Conservation (phyloP, 2,888 invertebrate species). For the Physocephala rufipes region DNA sequence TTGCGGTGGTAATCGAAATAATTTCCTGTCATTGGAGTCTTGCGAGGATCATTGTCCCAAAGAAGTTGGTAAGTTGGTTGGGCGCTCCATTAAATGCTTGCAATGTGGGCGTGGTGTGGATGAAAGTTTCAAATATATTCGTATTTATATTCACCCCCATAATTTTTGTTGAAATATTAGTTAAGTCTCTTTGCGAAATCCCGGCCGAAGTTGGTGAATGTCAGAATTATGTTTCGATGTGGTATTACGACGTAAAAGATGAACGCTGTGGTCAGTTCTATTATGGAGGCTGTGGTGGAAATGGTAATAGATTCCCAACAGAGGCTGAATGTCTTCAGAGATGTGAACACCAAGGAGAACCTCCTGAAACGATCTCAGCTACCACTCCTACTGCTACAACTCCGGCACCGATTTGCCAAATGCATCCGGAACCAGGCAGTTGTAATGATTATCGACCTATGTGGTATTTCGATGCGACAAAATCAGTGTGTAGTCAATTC, state of each 20-base stretch:
- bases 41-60: conserved; percentile 83
- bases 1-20: conserved; percentile 90
- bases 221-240: conserved; percentile 76
- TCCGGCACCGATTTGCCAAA: conserved; percentile 68
- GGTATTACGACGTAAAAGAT: conserved; percentile 84
- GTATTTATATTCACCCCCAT: no score
- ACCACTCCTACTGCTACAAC: conserved; percentile 30
- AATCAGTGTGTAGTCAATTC: conserved; percentile 79
- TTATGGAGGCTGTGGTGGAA: conserved; percentile 93
- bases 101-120: conserved; percentile 35
- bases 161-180: conserved; percentile 62
- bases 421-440: conserved; percentile 68
- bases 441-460: conserved; percentile 77
- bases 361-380: no score
- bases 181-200: conserved; percentile 76
- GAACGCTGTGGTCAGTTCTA: conserved; percentile 82
- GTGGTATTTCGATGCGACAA: conserved; percentile 84
- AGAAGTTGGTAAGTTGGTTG: conserved; percentile 74
- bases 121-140: no score
- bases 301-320: conserved; percentile 83
- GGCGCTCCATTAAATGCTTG: conserved; percentile 45
- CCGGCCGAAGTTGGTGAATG: conserved; percentile 83
- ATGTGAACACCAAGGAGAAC: conserved; percentile 68
- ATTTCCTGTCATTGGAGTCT: conserved; percentile 77
- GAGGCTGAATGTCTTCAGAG: conserved; percentile 74